A percentile compares a stretch with the other conserved stretches of the same genome.
Conservation (phyloP, 2,797 vertebrate genomes). For the Aselliscus stoliczkanus region DNA sequence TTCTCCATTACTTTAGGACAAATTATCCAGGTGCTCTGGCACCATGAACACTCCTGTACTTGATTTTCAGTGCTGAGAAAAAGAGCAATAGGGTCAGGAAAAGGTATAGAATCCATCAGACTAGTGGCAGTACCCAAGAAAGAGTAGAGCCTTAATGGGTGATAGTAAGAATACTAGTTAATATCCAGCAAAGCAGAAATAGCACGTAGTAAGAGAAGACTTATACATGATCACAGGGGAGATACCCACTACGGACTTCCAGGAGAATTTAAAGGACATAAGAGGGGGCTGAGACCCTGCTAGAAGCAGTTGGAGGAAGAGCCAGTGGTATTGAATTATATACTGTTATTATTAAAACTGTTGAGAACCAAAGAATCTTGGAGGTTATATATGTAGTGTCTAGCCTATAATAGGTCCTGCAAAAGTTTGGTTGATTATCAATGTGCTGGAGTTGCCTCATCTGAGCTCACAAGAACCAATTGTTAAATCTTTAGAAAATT, state of each 20-base stretch:
- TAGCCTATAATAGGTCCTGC: neutral
- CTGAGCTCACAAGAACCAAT: neutral
- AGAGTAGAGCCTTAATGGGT: neutral
- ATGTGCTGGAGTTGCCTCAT: neutral
- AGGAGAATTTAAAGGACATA: neutral
- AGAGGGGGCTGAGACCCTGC: neutral
- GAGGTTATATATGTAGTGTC: neutral
- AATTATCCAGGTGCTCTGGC: neutral
- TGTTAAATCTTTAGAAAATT: neutral
- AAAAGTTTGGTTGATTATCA: conserved; percentile 14
- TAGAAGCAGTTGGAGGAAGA: neutral
- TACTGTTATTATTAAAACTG: neutral
- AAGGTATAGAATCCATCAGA: neutral
- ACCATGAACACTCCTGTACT: neutral
- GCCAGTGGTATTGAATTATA: neutral
- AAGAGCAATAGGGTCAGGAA: neutral
- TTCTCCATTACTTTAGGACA: neutral
- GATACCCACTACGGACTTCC: neutral
- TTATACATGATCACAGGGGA: neutral
- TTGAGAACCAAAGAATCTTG: neutral
- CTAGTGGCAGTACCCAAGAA: neutral
- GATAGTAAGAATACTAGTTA: neutral
- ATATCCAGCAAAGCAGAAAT: neutral
- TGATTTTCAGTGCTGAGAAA: neutral
- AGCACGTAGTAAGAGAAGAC: neutral